Evolutionary conservation across 2,113 vertebrate species (phyloP), one percentile per base, ranked within the genome.

Genomic region (Chunga burmeisteri): DNA sequence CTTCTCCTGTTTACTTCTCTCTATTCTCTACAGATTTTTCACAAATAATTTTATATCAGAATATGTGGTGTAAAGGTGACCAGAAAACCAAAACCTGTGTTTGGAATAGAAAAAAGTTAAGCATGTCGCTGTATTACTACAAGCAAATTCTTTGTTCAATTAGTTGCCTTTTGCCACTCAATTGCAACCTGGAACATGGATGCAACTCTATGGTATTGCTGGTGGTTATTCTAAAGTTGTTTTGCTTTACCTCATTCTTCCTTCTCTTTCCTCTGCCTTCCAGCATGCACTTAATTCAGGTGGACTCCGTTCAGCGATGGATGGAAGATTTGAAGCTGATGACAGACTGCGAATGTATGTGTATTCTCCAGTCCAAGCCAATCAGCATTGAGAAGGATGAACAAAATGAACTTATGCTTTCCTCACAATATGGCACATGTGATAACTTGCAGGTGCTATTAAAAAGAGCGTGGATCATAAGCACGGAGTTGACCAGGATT

Each of bases 261-360:
- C 25, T 50, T 55, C 53, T 34, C 82, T 79, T 68, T n/a, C 23
- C 23, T 84, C 18, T 59, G 22, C 92, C 70, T 87, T 97, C 46
- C 91, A 99, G 99, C 83, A 98, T 98, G 96, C 98, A 99, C 91
- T 97, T 99, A 30, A 99, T 99, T 46, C 99, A 99, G 94, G 98
- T 99, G 83, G 99, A 99, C 96, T 99, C 99, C 0, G 99, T 99
- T n/a, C 99, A 99, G 97, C 98, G 99, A 27, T 99, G 99, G 99
- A 99, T 99, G 99, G 99, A 99, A 68, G 99, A 99, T 93, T 96
- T 99, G 85, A 99, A 99, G 88, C 94, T 99, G 98, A 99, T 99
- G 99, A 99, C 99, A 0, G 99, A 99, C 96, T 99, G 99, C 40
- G 99, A 99, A 95, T 99, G 99, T 44, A 99, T 99, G 99, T 99